Evolutionary conservation across 2,888 invertebrate species (phyloP).

Genomic region (Tholera decimalis): DNA sequence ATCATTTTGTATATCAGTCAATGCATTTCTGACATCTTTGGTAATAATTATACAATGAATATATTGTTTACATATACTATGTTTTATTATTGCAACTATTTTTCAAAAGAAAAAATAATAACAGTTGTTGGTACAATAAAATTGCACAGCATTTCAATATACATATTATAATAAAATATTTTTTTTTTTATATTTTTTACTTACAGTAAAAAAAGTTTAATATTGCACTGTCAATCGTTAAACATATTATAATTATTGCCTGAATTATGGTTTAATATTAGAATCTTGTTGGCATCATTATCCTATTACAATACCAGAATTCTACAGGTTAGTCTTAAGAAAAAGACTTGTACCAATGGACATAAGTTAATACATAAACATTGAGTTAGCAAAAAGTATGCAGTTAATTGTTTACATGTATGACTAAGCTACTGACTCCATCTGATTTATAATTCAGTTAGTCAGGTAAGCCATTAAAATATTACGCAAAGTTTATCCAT

Average conservation of each 20-base stretch:
- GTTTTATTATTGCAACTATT: conserved; percentile 68
- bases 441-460: conserved; percentile 58
- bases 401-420: conserved; percentile 49
- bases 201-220: conserved; percentile 87
- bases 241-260: conserved; percentile 77
- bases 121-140: conserved; percentile 75
- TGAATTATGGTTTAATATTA: conserved; percentile 66
- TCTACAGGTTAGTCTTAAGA: conserved; percentile 53
- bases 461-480: conserved; percentile 51
- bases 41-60: conserved; percentile 77
- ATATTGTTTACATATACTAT: conserved; percentile 64
- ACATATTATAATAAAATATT: conserved; percentile 75
- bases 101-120: conserved; percentile 69
- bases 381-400: conserved; percentile 63
- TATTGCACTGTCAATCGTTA: conserved; percentile 87
- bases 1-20: conserved; percentile 76
- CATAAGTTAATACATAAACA: conserved; percentile 59
- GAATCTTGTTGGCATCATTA: conserved; percentile 70
- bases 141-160: conserved; percentile 84
- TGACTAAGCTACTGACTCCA: conserved; percentile 54
- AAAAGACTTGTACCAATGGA: conserved; percentile 52
- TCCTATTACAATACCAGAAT: conserved; percentile 64
- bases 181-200: conserved; percentile 80
- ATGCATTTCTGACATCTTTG: conserved; percentile 84
- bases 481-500: conserved; percentile 46